Evolutionary conservation across 2,888 invertebrate genomes (phyloP).

Genomic region (Myopa testacea): DNA sequence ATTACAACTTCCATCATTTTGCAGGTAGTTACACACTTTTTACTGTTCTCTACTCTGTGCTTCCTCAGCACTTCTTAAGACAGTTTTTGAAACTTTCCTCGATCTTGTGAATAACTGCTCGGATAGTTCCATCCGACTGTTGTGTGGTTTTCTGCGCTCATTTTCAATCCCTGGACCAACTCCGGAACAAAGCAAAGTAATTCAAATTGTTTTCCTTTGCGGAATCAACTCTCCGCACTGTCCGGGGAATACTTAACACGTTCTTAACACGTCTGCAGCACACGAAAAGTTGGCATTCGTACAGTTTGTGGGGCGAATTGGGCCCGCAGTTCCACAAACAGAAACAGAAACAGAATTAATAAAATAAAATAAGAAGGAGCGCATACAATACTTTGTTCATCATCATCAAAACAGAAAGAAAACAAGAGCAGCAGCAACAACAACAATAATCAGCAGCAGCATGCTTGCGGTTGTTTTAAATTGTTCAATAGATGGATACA

Average conservation of each 20-base stretch:
- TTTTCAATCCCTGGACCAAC: neutral
- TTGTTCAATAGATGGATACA: constrained; percentile 23
- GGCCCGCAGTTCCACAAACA: neutral
- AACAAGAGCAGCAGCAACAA: neutral
- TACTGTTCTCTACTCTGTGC: neutral
- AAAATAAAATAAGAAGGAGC: neutral
- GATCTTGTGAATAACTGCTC: neutral
- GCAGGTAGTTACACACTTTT: neutral
- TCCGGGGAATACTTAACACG: constrained; percentile 10
- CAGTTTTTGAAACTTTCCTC: neutral
- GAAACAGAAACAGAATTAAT: neutral
- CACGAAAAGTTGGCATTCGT: neutral
- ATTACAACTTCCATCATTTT: neutral
- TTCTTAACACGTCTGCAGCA: constrained; percentile 18
- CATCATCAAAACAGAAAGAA: constrained; percentile 13
- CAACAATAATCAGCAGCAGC: neutral
- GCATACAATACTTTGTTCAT: neutral
- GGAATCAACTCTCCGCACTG: neutral
- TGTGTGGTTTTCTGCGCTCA: neutral
- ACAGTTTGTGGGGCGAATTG: neutral
- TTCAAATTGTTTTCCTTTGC: neutral
- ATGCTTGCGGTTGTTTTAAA: constrained; percentile 32
- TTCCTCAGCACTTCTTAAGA: neutral
- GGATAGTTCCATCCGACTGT: too few species aligned
- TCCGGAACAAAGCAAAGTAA: neutral